Evolutionary conservation across 2,888 invertebrate species (phyloP).

Genomic region (Galeruca laticollis): DNA sequence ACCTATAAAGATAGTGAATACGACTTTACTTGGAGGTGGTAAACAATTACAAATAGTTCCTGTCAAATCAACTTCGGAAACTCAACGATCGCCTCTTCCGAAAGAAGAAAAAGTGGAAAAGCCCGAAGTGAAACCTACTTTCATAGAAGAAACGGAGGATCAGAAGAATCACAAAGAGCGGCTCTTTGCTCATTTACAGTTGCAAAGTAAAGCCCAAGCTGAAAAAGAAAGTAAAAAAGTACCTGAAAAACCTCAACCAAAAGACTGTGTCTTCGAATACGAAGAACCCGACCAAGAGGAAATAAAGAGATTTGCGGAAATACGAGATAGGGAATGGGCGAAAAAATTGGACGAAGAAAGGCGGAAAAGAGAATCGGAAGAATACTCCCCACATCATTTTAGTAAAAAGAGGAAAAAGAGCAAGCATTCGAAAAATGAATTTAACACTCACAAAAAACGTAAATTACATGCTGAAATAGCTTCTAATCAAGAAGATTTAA

Average conservation of each 20-base stretch:
- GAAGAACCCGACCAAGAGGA: slow-evolving; percentile 65
- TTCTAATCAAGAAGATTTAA: slow-evolving; percentile 67
- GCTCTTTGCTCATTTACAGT: slow-evolving; percentile 61
- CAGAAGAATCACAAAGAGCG: slow-evolving; percentile 58
- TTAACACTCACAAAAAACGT: slow-evolving; percentile 65
- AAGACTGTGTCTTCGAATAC: slow-evolving; percentile 63
- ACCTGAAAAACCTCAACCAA: slow-evolving; percentile 51
- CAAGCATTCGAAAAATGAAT: slow-evolving; percentile 70
- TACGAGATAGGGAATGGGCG: slow-evolving; percentile 66
- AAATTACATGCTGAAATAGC: slow-evolving; percentile 72
- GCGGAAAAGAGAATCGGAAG: slow-evolving; percentile 49
- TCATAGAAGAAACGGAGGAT: slow-evolving; percentile 51
- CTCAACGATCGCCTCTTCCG: slow-evolving; percentile 35
- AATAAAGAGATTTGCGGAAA: slow-evolving; percentile 65
- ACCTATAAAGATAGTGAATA: slow-evolving; percentile 64
- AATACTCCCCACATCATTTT: slow-evolving; percentile 55
- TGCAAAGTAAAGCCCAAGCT: slow-evolving; percentile 60
- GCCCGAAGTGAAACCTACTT: slow-evolving; percentile 25
- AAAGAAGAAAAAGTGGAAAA: slow-evolving; percentile 38
- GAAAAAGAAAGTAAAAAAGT: slow-evolving; percentile 52
- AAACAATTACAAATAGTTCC: slow-evolving; percentile 64
- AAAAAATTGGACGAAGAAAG: slow-evolving; percentile 62
- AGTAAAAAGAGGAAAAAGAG: slow-evolving; percentile 71
- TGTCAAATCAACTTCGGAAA: slow-evolving; percentile 49
- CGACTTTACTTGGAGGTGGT: slow-evolving; percentile 60